Evolutionary conservation across 2,797 vertebrate genomes (phyloP).

Genomic region (Sphenopsis melanotis): DNA sequence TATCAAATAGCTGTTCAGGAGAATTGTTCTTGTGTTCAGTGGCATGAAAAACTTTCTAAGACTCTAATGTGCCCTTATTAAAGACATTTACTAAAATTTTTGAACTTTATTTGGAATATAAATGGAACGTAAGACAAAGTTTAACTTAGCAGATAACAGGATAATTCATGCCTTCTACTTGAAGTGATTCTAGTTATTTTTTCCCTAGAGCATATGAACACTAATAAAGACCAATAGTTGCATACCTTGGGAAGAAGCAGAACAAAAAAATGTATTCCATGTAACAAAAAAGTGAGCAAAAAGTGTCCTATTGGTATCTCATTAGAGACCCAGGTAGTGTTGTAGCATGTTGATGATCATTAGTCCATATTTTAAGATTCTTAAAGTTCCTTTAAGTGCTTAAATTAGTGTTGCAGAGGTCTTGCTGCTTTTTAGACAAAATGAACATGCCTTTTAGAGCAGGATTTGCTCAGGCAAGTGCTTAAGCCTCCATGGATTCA

Average conservation of each 20-base stretch:
- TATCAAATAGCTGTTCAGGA: background rate
- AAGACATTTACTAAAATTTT: background rate
- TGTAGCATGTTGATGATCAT: background rate
- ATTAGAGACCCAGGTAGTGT: background rate
- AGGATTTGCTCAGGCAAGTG: background rate
- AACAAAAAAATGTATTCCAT: background rate
- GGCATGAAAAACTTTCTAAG: background rate
- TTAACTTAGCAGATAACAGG: background rate
- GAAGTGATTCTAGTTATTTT: background rate
- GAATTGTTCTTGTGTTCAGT: background rate
- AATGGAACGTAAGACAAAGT: background rate
- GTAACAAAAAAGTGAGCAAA: background rate
- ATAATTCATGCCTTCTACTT: background rate
- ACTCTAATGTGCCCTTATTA: background rate
- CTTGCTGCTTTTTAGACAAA: background rate
- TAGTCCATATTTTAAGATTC: background rate
- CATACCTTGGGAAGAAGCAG: background rate
- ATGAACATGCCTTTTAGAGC: background rate
- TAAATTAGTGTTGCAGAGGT: background rate
- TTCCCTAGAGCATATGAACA: background rate
- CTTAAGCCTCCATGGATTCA: background rate
- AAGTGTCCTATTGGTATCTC: background rate
- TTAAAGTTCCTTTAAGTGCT: background rate
- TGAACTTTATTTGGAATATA: background rate
- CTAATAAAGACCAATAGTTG: background rate